Evolutionary conservation across 1,140 invertebrate species (phyloP).

Genomic region (Habropoda laboriosa): DNA sequence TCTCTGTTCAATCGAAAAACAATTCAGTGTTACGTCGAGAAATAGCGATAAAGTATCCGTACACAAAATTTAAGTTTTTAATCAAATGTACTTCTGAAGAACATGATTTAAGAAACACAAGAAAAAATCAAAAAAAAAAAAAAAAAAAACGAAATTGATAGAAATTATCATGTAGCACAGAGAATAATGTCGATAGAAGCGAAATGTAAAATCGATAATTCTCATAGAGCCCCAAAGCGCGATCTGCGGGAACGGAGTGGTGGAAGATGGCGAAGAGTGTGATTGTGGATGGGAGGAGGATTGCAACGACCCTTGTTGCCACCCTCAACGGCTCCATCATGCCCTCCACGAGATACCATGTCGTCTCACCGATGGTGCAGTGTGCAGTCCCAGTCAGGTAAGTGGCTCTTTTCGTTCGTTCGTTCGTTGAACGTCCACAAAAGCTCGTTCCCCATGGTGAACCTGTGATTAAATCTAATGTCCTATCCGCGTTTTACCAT

Average conservation of each 20-base stretch:
- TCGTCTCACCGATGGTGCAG: conserved; percentile 88
- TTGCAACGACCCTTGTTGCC: conserved; percentile 97
- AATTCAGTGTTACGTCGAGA: background rate
- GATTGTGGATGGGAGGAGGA: conserved; percentile 99
- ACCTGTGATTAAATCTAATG: conserved; percentile 3
- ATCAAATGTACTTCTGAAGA: too few species aligned
- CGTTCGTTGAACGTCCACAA: conserved; percentile 23
- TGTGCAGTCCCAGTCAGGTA: conserved; percentile 92
- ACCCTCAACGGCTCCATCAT: conserved; percentile 91
- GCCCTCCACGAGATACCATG: conserved; percentile 90
- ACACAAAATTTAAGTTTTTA: too few species aligned
- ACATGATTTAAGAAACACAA: too few species aligned
- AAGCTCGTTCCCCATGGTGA: background rate
- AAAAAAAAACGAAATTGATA: too few species aligned
- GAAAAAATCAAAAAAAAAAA: too few species aligned
- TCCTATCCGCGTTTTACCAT: background rate
- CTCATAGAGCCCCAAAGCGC: conserved; percentile 91
- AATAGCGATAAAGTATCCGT: background rate
- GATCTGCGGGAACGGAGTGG: conserved; percentile 98
- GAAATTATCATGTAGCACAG: background rate
- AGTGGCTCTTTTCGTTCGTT: conserved; percentile 38
- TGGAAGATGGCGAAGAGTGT: conserved; percentile 97
- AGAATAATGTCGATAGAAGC: conserved; percentile 2
- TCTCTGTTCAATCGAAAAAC: background rate
- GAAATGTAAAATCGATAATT: conserved; percentile 43